These are phyloP conservation scores for Hippocampus abdominalis DNA, from an alignment of 2,113 vertebrate genomes.

Conservation along the genomic window DNA sequence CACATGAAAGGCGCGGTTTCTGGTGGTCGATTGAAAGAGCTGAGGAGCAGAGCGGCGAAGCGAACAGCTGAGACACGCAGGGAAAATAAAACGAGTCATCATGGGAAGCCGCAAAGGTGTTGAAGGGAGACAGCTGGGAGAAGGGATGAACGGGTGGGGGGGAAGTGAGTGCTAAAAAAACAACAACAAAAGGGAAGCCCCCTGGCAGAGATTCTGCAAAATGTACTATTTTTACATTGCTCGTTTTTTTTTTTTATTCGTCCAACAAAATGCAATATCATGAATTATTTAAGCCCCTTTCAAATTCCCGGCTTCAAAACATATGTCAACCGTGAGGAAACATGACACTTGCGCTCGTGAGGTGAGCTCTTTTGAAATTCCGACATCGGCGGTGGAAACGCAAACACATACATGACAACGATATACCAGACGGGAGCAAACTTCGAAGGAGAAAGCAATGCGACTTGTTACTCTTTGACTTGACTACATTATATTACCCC, in stretches of 20 bases:
- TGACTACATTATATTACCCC: neutral
- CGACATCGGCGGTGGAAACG: neutral
- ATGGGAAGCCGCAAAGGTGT: constrained; percentile 1
- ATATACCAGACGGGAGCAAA: neutral
- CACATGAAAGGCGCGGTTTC: neutral
- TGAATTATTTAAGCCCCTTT: neutral
- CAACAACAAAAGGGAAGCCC: neutral
- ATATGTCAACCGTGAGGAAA: neutral
- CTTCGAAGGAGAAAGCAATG: neutral
- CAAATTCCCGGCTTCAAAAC: neutral
- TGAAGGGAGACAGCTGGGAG: constrained; percentile 8
- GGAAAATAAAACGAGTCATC: constrained; percentile 4
- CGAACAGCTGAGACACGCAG: neutral
- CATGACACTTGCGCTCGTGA: neutral
- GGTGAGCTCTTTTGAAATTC: neutral
- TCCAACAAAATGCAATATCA: constrained; percentile 2
- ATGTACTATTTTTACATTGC: neutral
- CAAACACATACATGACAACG: neutral
- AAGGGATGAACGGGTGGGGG: neutral
- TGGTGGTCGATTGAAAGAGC: neutral
- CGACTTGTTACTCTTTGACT: neutral
- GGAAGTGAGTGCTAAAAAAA: neutral
- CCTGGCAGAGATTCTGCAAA: neutral
- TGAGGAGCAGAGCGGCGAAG: neutral
- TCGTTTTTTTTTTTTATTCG: neutral